phyloP scores from a whole-genome alignment of 92 coral and sea anemone species.

The Porites divaricata region DNA sequence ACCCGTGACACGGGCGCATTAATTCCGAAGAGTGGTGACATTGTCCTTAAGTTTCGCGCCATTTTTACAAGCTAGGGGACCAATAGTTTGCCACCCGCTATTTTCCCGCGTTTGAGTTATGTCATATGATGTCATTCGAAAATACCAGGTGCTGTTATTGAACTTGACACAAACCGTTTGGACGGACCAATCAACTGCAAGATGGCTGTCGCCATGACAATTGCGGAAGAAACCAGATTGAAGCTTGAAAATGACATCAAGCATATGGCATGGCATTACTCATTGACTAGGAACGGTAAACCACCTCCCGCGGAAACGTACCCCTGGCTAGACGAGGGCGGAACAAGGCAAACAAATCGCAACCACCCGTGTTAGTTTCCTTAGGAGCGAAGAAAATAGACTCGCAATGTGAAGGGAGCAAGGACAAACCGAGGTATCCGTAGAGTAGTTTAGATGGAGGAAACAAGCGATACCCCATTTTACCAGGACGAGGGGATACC shows the following conservation, averaged over 20 bases:
- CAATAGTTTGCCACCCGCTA: constrained; percentile 36
- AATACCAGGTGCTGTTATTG: constrained; percentile 69
- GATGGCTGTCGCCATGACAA: constrained; percentile 54
- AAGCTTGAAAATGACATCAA: constrained; percentile 61
- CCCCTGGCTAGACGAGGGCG: constrained; percentile 36
- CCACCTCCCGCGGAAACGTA: constrained; percentile 39
- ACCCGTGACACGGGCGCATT: constrained; percentile 10
- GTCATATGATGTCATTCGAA: constrained; percentile 86
- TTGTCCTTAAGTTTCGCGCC: constrained; percentile 35
- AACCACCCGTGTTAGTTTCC: constrained; percentile 40
- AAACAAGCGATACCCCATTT: constrained; percentile 90
- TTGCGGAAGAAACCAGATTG: constrained; percentile 56
- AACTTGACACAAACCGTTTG: constrained; percentile 57
- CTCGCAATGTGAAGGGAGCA: constrained; percentile 44
- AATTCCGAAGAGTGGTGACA: constrained; percentile 18
- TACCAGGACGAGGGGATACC: constrained; percentile 96
- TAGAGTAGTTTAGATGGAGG: constrained; percentile 94
- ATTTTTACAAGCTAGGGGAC: neutral
- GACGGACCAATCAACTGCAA: constrained; percentile 63
- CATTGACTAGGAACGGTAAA: constrained; percentile 55
- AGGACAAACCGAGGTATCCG: constrained; percentile 33
- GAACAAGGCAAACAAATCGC: constrained; percentile 29
- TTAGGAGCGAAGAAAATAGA: constrained; percentile 22
- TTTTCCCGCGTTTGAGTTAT: constrained; percentile 68
- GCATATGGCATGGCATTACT: constrained; percentile 67